Base-by-base conservation (phyloP, 2,888 invertebrate genomes). In the Sinodicranocentrus sp. region DNA sequence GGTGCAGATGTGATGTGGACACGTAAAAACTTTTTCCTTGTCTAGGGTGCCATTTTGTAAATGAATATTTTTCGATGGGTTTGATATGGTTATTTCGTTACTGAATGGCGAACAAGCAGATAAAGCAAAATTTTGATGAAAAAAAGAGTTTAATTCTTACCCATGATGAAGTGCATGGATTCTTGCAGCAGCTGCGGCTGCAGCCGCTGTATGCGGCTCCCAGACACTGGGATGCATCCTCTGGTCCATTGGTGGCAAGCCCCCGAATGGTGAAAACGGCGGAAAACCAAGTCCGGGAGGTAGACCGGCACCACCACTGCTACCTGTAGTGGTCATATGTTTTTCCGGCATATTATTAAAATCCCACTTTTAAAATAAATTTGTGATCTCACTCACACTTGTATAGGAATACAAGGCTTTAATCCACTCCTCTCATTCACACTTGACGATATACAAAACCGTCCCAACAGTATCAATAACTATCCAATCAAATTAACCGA, bases 131-230 rank as follows among this genome's bases (percentile, higher is more conserved):
- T 44, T 19, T 13, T 17, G 13, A 26, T 59, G 39, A 43, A 39
- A 21, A 44, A 44, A 10, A 44, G 2, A 8, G 57, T 21, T 73
- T 61, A 44, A 59, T 57, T 39, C 85, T 88, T 87, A 88, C 88
- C 88, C 88, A 63, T 88, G 88, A 84, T 88, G 87, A 77, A 88
- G 59, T 21, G 88, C 88, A 79, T 88, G 88, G 54, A 88, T 78
- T 77, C 87, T 75, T 10, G 88, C 88, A 28, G 88, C 88, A 23
- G 88, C 87, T n/a, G 88, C 88, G 0, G 87, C 88, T 2, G 88
- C 88, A 21, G 85, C 80, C 28, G 85, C 83, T 28, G 82, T 76
- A 67, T 87, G 87, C 52, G 84, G 85, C 52, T 87, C 87, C 88
- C 88, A 88, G 43, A 85, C 82, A 71, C 73, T 82, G 6, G 28